Base-by-base conservation (phyloP, 2,888 invertebrate species). In the Phlogophora meticulosa region DNA sequence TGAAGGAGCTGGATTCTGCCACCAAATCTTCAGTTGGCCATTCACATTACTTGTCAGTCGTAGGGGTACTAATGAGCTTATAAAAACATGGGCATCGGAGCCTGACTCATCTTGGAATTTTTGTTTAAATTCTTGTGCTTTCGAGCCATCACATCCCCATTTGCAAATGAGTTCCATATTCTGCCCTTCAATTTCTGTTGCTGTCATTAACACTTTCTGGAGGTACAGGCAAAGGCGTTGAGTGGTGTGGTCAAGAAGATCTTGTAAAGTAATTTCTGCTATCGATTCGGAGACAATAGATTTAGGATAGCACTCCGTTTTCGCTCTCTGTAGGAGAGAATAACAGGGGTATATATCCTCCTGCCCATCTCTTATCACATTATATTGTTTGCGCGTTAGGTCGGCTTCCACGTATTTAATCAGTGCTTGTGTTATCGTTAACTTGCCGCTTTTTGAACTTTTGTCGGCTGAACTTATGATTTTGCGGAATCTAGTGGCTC, bases 71-170 rank as follows among this genome's bases (percentile, higher is more conserved):
- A 43, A 20, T 9, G 20, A 43, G 10, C 17, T 43, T 4, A 20
- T 20, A 11, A 20, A 43, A 20, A 43, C 7, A 7, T 42, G 5
- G n/a, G 40, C 40, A 42, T 42, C 40, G 40, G n/a, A 42, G 17
- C 7, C n/a, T 7, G 40, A 7, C n/a, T n/a, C n/a, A 42, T 42
- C 7, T 17, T 42, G 5, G n/a, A 17, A 42, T 17, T 17, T 42
- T n/a, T 42, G 40, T 42, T 42, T 42, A n/a, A 42, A 42, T 42
- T 42, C 7, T 7, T n/a, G 7, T 42, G n/a, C n/a, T 17, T n/a
- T 7, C n/a, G 40, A 42, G 7, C 40, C 40, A 7, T 42, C 40
- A 42, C 52, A 53, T 40, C 52, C 61, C 61, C 45, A 42, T 42
- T 42, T 42, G n/a, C 40, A n/a, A 17, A 42, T 42, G 5, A 42